phyloP scores from a whole-genome alignment of 2,888 invertebrate genomes.

The Thumatha senex region DNA sequence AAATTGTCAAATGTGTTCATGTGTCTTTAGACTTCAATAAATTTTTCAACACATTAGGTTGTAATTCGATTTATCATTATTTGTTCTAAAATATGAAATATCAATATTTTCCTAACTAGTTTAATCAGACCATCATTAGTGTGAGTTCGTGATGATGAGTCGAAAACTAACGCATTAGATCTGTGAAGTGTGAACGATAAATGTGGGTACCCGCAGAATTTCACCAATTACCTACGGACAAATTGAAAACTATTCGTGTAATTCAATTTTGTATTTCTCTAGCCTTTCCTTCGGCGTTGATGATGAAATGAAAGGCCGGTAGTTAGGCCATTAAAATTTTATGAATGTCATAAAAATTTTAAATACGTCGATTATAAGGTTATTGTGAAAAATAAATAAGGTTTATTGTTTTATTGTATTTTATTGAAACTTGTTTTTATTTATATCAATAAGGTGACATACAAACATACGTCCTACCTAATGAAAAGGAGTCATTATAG shows the following conservation, averaged over 20 bases:
- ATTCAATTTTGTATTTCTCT: constrained; percentile 12
- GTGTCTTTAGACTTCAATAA: too few species aligned
- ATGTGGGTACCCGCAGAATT: constrained; percentile 29
- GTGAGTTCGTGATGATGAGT: constrained; percentile 17
- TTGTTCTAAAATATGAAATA: neutral
- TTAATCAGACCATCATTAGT: constrained; percentile 16
- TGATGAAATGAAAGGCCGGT: neutral
- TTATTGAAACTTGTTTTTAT: too few species aligned
- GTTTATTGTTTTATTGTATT: too few species aligned
- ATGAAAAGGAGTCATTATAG: too few species aligned
- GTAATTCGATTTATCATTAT: neutral
- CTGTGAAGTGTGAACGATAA: constrained; percentile 10
- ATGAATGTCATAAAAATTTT: too few species aligned
- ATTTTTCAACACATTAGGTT: neutral
- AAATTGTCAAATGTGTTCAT: too few species aligned
- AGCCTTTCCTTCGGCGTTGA: neutral
- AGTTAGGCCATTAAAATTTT: too few species aligned
- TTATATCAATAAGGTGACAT: too few species aligned
- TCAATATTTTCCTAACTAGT: neutral
- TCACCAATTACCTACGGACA: constrained; percentile 21
- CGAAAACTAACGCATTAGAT: constrained; percentile 9
- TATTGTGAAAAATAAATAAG: too few species aligned
- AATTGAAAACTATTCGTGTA: constrained; percentile 25
- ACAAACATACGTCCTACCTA: too few species aligned
- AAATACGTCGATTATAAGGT: too few species aligned